These are phyloP conservation scores for Gambelia wislizenii DNA, from an alignment of 2,797 vertebrate species.

Conservation along the genomic window DNA sequence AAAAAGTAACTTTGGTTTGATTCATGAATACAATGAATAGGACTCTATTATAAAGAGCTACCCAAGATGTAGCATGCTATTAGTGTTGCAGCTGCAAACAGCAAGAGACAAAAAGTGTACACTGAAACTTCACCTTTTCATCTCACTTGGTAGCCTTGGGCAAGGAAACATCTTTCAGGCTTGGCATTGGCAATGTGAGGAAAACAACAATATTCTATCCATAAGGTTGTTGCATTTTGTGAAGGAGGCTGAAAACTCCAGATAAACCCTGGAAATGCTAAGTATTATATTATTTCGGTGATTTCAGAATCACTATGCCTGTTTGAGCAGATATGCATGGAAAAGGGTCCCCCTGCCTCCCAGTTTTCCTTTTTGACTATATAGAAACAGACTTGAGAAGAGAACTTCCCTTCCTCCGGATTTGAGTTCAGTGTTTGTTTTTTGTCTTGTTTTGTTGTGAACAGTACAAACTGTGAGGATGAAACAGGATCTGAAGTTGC, in stretches of 20 bases:
- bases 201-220: not conserved
- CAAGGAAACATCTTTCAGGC: not conserved
- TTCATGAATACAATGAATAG: not conserved
- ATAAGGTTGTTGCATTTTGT: not conserved
- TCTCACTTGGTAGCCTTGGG: not conserved
- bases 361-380: not conserved
- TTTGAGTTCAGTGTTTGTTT: not conserved
- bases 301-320: not conserved
- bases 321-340: not conserved
- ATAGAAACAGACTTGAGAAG: not conserved
- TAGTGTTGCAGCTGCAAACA: not conserved
- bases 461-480: not conserved
- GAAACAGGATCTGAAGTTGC: not conserved
- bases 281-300: not conserved
- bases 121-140: not conserved
- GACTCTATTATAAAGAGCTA: too few species aligned
- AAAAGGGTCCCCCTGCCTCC: conserved; percentile 4
- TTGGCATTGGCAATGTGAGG: not conserved
- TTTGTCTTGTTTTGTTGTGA: not conserved
- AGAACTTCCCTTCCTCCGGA: conserved; percentile 15
- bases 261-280: not conserved
- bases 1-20: too few species aligned
- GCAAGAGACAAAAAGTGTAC: not conserved
- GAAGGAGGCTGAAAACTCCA: not conserved
- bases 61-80: not conserved